These are phyloP conservation scores for Mesitornis unicolor DNA, from an alignment of 2,113 vertebrate genomes.

Conservation along the genomic window DNA sequence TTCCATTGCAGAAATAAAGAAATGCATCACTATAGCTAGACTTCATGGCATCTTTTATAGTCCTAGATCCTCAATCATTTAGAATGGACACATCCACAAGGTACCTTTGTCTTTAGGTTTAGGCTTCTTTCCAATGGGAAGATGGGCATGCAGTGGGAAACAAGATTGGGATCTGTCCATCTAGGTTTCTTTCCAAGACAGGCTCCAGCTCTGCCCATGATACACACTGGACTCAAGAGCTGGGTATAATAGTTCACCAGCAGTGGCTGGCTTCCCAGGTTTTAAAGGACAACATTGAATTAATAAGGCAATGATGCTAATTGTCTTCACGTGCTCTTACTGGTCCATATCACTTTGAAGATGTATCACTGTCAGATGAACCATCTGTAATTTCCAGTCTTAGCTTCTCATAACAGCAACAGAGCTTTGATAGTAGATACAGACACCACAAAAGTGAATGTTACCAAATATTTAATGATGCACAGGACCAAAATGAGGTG, in stretches of 20 bases:
- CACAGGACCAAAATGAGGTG: not conserved
- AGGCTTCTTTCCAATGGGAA: not conserved
- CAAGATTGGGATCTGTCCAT: not conserved
- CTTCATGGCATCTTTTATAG: not conserved
- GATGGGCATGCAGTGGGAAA: not conserved
- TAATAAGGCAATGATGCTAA: not conserved
- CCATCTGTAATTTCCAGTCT: not conserved
- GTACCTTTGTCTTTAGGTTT: not conserved
- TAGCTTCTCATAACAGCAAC: not conserved
- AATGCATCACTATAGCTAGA: not conserved
- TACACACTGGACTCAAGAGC: not conserved
- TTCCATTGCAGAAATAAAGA: not conserved
- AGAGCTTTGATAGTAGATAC: not conserved
- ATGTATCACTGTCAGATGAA: not conserved
- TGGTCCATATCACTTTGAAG: not conserved
- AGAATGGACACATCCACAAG: accelerated
- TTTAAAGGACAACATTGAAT: not conserved
- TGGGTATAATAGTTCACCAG: not conserved
- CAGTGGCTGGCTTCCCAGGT: not conserved
- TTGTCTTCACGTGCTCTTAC: not conserved
- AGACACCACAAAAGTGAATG: not conserved
- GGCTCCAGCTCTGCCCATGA: not conserved
- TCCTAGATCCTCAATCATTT: not conserved
- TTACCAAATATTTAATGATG: not conserved
- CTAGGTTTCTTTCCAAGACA: not conserved